Base-by-base conservation (phyloP, 2,797 vertebrate species). In the Falco rusticolus region DNA sequence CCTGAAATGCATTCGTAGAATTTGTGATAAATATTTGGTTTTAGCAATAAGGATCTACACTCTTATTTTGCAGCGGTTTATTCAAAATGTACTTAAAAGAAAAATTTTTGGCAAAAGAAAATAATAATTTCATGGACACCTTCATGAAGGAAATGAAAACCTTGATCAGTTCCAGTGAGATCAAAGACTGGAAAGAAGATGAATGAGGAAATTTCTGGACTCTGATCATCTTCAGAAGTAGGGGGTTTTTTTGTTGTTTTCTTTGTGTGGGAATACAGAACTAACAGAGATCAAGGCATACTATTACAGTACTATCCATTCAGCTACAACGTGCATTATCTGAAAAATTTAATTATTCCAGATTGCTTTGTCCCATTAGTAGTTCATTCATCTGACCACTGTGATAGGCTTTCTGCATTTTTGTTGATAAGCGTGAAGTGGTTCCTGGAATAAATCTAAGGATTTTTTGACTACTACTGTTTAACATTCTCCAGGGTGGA, bases 321-420 rank as follows among this genome's bases (percentile, higher is more conserved):
- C 53, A 91, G 66, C 56, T 91, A 50, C 66, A 43, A 41, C 70
- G 25, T 77, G 33, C 51, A 91, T 93, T 96, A 96, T 87, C 91
- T 96, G 43, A 85, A 90, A 92, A 90, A 72, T 39, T 84, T 88
- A 87, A 85, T 89, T 94, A 78, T 93, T 95, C 84, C 61, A 78
- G 56, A 92, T 93, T 93, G 71, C 45, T 87, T 92, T 89, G 75
- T 91, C 75, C 75, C 89, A 87, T 96, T 94, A 96, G 87, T 71
- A 96, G 78, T 89, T 95, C 91, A 96, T 97, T 94, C 78, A 89
- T 95, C 82, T 94, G 89, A 91, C 91, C 7, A 4, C 53, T 71
- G 31, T 66, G 82, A 91, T 90, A 91, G 87, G 78, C 16, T 85
- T 81, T 92, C 64, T 91, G 69, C 78, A 75, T 96, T 96, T 88